Conservation (phyloP, 1,140 invertebrate genomes). For the Drosophila neocordata region DNA sequence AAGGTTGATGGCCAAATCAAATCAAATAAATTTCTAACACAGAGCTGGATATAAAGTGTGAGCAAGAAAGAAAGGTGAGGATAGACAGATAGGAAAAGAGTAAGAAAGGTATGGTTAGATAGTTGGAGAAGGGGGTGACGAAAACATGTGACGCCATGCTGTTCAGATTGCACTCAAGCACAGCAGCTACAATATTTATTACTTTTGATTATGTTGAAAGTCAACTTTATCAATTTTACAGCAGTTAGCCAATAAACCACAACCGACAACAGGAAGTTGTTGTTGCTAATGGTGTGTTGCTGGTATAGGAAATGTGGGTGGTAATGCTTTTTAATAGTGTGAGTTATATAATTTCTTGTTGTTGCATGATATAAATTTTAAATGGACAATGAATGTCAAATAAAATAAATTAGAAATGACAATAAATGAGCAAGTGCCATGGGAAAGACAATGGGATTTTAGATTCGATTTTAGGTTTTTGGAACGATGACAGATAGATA, state of each 20-base stretch:
- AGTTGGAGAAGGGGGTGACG: neutral
- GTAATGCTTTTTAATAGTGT: slow-evolving; percentile 3
- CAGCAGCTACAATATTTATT: slow-evolving; percentile 80
- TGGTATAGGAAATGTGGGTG: slow-evolving; percentile 19
- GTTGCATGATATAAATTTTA: slow-evolving; percentile 68
- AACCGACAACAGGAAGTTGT: slow-evolving; percentile 47
- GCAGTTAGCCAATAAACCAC: slow-evolving; percentile 78
- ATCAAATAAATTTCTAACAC: slow-evolving; percentile 47
- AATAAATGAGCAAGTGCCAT: slow-evolving; percentile 76
- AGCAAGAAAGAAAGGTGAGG: too few relatives aligned
- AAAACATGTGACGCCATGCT: slow-evolving; percentile 64
- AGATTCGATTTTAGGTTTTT: slow-evolving; percentile 37
- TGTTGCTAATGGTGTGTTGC: neutral
- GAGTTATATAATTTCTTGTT: slow-evolving; percentile 45
- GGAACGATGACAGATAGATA: slow-evolving; percentile 50
- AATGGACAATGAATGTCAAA: slow-evolving; percentile 79
- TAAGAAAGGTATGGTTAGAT: neutral
- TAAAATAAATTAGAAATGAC: slow-evolving; percentile 79
- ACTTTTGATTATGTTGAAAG: slow-evolving; percentile 80
- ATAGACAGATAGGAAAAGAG: neutral
- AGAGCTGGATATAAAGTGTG: neutral
- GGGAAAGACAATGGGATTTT: slow-evolving; percentile 17
- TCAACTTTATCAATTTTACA: slow-evolving; percentile 82
- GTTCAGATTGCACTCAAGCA: slow-evolving; percentile 74
- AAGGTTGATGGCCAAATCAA: slow-evolving; percentile 56